phyloP scores from a whole-genome alignment of 2,113 vertebrate species.

The Arvicanthis niloticus region DNA sequence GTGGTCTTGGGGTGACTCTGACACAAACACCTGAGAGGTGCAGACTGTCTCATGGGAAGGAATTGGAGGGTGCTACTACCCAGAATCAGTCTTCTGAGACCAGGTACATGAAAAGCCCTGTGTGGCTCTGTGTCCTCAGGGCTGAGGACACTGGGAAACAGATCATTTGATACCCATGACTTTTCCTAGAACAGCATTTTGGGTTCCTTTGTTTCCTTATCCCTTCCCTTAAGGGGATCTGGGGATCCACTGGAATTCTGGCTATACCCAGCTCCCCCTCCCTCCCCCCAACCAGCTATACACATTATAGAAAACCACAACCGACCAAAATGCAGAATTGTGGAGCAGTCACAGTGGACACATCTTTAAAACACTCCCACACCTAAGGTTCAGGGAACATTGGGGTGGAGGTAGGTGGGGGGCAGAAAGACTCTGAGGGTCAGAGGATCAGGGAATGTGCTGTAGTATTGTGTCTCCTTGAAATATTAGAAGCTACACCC shows the following conservation, averaged over 20 bases:
- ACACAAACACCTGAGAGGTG: not conserved
- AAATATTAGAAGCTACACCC: not conserved
- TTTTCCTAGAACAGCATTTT: not conserved
- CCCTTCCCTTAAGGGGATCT: not conserved
- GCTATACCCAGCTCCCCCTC: not conserved
- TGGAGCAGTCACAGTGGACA: not conserved
- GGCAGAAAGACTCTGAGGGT: not conserved
- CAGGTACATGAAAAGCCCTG: not conserved
- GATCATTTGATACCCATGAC: not conserved
- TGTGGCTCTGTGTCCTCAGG: not conserved
- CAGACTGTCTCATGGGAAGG: not conserved
- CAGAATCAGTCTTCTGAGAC: not conserved
- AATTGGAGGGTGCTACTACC: too few relatives aligned
- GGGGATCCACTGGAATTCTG: not conserved
- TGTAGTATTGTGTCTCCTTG: not conserved
- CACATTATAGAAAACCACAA: not conserved
- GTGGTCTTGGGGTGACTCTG: not conserved
- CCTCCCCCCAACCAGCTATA: not conserved
- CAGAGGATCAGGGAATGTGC: not conserved
- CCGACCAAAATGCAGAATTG: not conserved
- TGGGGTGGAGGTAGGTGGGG: too few relatives aligned
- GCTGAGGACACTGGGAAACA: not conserved
- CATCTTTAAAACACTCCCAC: not conserved
- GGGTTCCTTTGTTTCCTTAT: not conserved
- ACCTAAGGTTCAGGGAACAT: not conserved